phyloP scores from a whole-genome alignment of 2,888 invertebrate genomes.

The Pseudoips prasinana region DNA sequence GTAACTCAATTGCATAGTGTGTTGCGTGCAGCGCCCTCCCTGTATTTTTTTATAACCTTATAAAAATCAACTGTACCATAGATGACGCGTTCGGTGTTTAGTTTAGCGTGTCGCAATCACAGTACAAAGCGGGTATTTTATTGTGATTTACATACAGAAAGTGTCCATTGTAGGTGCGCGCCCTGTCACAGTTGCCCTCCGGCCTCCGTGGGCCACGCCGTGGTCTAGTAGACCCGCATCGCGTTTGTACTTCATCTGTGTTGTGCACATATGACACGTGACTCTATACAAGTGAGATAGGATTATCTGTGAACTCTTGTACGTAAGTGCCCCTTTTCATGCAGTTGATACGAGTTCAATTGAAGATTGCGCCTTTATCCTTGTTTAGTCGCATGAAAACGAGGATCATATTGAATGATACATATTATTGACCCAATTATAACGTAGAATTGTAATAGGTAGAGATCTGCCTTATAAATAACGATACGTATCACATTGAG shows the following conservation, averaged over 20 bases:
- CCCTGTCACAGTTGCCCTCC: slow-evolving; percentile 74
- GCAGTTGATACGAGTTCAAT: too few species aligned
- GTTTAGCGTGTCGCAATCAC: slow-evolving; percentile 75
- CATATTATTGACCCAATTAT: too few species aligned
- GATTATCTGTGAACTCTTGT: slow-evolving; percentile 8
- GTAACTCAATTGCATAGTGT: too few species aligned
- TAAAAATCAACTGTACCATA: slow-evolving; percentile 45
- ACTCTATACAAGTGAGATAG: slow-evolving; percentile 8
- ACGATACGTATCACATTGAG: too few species aligned
- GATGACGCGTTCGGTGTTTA: slow-evolving; percentile 64
- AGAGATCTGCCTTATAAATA: too few species aligned
- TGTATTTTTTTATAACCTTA: slow-evolving; percentile 11
- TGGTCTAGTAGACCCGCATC: slow-evolving; percentile 50
- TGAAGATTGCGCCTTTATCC: too few species aligned
- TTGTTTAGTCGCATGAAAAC: too few species aligned
- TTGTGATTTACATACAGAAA: slow-evolving; percentile 77
- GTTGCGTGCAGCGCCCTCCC: not conserved
- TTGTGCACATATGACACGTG: slow-evolving; percentile 14
- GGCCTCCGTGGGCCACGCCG: slow-evolving; percentile 55
- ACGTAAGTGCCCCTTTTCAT: slow-evolving; percentile 13
- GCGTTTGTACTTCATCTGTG: slow-evolving; percentile 33
- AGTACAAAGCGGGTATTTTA: slow-evolving; percentile 76
- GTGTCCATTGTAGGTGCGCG: slow-evolving; percentile 66
- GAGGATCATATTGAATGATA: too few species aligned
- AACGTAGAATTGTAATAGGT: too few species aligned